Percentiles rank a stretch among this genome's conserved stretches.
These are phyloP conservation scores for Xiphophorus couchianus DNA, from an alignment of 2,113 vertebrate genomes.

Conservation along the genomic window DNA sequence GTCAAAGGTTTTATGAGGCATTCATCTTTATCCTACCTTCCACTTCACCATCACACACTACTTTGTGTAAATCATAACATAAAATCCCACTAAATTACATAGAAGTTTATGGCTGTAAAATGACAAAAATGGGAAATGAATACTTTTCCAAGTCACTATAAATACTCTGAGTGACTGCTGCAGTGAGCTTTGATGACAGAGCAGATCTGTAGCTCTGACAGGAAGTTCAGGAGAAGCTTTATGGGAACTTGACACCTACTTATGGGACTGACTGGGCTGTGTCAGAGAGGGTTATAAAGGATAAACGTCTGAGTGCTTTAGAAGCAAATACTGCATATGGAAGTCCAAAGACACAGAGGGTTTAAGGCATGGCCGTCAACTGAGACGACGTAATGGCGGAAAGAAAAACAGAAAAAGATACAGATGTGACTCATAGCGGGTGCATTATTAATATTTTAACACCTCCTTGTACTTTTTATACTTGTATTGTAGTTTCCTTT, in stretches of 20 bases:
- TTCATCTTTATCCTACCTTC: not conserved
- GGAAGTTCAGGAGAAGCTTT: slow-evolving; percentile 46
- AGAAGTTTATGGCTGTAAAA: too few relatives aligned
- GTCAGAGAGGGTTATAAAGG: slow-evolving; percentile 41
- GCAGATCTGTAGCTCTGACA: slow-evolving; percentile 39
- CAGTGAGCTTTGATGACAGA: slow-evolving; percentile 1
- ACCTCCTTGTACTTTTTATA: too few relatives aligned
- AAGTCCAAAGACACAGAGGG: slow-evolving; percentile 14
- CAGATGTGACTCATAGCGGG: slow-evolving; percentile 48
- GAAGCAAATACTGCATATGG: not conserved
- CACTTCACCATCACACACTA: too few relatives aligned
- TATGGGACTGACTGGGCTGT: slow-evolving; percentile 35
- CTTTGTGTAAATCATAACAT: not conserved
- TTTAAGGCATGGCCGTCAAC: slow-evolving; percentile 41
- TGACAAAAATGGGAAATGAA: too few relatives aligned
- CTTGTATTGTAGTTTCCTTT: too few relatives aligned
- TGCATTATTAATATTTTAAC: slow-evolving; percentile 15
- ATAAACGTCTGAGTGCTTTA: slow-evolving; percentile 56
- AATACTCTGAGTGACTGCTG: not conserved
- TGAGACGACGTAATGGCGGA: slow-evolving; percentile 48
- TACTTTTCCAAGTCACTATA: too few relatives aligned
- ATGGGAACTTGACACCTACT: slow-evolving; percentile 58
- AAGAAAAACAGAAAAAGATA: slow-evolving; percentile 44
- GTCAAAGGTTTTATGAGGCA: too few relatives aligned
- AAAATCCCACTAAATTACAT: too few relatives aligned